Base-by-base conservation (phyloP, 2,888 invertebrate species). In the Ptychoptera contaminata region DNA sequence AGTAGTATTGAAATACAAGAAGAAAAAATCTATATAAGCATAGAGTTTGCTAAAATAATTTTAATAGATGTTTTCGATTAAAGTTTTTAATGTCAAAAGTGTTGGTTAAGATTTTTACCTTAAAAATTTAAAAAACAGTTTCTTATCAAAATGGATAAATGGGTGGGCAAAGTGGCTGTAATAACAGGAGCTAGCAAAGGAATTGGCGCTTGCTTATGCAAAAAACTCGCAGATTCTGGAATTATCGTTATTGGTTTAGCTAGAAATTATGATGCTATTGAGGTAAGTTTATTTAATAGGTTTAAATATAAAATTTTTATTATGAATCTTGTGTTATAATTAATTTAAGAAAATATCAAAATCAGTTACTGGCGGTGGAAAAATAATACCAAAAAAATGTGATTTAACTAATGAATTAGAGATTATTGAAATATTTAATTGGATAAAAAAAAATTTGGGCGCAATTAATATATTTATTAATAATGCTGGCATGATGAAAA, bases 181-280 rank as follows among this genome's bases (percentile, higher is more conserved):
- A 72, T 74, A 46, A 74, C 73, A 1, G 74, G 74, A 9, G 72
- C 71, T 7, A 72, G 37, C 32, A 37, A 65, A 0, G 74, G 74
- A 2, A 73, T 74, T 43, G 74, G 69, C n/a, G 65, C 63, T 10
- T 62, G 60, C 2, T 60, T 66, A 32, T 56, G 57, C 2, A 52
- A 54, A 37, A 55, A 58, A 23, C 54, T 71, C 10, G 63, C 62
- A 2, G 53, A 58, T 42, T 54, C 58, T 29, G 73, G 71, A 8
- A 51, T 72, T 49, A 62, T 60, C 40, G 72, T 73, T 2, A 59
- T 70, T 3, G 70, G 67, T 6, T 57, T 69, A 46, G 67, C 68
- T 0, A 56, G 69, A 48, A 59, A 65, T 39, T 49, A 61, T 2
- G 61, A 66, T 4, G 43, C 34, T 31, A 16, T 71, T 29, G 50